Evolutionary conservation across 2,113 vertebrate genomes (phyloP).

Genomic region (Eptesicus fuscus): DNA sequence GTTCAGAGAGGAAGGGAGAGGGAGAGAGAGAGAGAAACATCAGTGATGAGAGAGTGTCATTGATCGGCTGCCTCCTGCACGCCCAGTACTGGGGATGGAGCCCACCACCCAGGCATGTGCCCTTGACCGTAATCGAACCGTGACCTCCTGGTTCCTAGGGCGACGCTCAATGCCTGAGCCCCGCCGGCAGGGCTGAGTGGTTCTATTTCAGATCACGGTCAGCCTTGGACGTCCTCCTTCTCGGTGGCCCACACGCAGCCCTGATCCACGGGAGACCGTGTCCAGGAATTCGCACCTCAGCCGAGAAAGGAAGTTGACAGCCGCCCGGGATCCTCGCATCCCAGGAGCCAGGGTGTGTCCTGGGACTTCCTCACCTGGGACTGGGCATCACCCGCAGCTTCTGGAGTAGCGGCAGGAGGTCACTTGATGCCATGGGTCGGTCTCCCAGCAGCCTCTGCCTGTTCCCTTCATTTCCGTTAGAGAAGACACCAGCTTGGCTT

Average conservation of each 20-base stretch:
- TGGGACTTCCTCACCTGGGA: neutral
- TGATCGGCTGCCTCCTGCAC: no score
- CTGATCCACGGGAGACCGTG: neutral
- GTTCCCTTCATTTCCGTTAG: slow-evolving; percentile 16
- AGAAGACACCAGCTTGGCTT: slow-evolving; percentile 18
- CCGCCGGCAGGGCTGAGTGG: no score
- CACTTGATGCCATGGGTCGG: neutral
- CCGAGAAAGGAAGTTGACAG: neutral
- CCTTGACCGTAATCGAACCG: no score
- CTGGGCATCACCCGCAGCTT: neutral
- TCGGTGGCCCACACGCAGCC: neutral
- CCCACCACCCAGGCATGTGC: no score
- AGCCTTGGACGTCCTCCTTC: neutral
- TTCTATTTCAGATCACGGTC: neutral
- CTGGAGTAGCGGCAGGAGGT: neutral
- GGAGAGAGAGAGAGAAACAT: no score
- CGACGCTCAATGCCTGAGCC: no score
- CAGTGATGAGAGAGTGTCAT: no score
- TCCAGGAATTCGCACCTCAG: neutral
- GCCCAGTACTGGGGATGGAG: no score
- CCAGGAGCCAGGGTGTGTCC: neutral
- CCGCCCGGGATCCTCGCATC: rapidly evolving
- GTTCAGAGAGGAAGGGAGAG: no score
- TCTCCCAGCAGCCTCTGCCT: neutral
- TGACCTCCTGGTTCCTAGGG: no score